Conservation (phyloP, 2,113 vertebrate genomes). For the Poecilia latipinna region DNA sequence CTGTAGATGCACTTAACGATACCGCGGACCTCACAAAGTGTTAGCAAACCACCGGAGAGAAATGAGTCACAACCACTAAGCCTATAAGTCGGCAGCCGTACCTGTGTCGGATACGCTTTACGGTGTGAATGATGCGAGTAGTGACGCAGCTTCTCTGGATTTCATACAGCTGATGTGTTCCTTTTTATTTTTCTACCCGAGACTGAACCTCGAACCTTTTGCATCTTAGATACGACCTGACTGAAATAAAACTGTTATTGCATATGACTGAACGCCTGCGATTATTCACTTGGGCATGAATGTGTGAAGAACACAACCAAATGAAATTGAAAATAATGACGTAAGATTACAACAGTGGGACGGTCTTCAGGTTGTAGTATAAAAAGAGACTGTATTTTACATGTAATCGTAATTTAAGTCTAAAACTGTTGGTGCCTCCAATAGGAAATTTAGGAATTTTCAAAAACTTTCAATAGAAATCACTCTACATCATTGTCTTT, state of each 20-base stretch:
- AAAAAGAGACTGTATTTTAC: no score
- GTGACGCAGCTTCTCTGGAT: constrained; percentile 68
- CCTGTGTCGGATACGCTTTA: constrained; percentile 59
- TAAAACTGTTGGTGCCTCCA: no score
- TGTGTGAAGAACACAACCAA: neutral
- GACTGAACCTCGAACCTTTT: constrained; percentile 75
- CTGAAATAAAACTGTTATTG: constrained; percentile 79
- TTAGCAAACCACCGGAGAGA: constrained; percentile 32
- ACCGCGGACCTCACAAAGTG: constrained; percentile 74
- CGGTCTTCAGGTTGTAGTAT: no score
- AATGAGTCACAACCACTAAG: constrained; percentile 20
- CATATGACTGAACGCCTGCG: constrained; percentile 19
- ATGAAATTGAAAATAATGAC: neutral
- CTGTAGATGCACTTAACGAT: constrained; percentile 72
- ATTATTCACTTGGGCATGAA: constrained; percentile 27
- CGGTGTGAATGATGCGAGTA: constrained; percentile 54
- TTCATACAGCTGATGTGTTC: constrained; percentile 73
- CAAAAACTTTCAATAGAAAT: neutral
- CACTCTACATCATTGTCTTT: neutral
- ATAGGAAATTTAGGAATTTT: no score
- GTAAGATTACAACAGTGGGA: no score
- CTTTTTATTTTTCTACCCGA: constrained; percentile 83
- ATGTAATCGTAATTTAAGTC: no score
- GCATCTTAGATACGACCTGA: constrained; percentile 82
- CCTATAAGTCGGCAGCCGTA: constrained; percentile 42